A percentile compares a stretch with the other conserved stretches of the same genome.
These are phyloP conservation scores for Prunella himalayana DNA, from an alignment of 2,113 vertebrate genomes.

Conservation along the genomic window DNA sequence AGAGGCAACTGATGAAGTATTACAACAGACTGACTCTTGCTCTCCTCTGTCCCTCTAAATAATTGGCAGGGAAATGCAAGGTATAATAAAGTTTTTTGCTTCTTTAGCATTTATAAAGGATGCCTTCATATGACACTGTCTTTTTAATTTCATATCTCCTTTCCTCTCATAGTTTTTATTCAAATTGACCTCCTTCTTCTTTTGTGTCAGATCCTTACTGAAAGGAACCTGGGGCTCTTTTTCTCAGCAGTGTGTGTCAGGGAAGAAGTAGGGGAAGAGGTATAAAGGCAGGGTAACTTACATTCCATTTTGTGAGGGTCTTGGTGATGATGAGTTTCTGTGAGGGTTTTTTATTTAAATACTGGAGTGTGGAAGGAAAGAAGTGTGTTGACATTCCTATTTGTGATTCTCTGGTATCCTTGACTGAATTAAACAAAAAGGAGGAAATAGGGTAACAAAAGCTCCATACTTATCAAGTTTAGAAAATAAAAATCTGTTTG, in stretches of 20 bases:
- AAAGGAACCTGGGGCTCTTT: background rate
- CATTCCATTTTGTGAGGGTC: background rate
- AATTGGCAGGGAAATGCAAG: background rate
- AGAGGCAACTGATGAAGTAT: background rate
- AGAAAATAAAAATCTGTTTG: background rate
- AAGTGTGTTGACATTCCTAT: background rate
- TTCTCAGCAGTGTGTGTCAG: background rate
- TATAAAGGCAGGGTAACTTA: background rate
- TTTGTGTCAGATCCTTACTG: background rate
- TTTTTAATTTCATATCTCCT: background rate
- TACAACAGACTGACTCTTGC: background rate
- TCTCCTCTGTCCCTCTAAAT: background rate
- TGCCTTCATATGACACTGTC: background rate
- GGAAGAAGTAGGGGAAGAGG: background rate
- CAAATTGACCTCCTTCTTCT: background rate
- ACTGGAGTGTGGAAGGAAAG: background rate
- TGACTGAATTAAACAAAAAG: background rate
- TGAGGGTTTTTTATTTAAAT: background rate
- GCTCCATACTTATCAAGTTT: background rate
- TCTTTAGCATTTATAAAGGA: background rate
- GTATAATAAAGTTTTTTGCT: background rate
- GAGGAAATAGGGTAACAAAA: background rate
- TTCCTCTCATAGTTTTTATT: background rate
- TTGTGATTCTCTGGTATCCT: background rate
- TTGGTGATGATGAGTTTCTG: background rate